Conservation (phyloP, 2,888 invertebrate genomes). For the Phlogophora meticulosa region DNA sequence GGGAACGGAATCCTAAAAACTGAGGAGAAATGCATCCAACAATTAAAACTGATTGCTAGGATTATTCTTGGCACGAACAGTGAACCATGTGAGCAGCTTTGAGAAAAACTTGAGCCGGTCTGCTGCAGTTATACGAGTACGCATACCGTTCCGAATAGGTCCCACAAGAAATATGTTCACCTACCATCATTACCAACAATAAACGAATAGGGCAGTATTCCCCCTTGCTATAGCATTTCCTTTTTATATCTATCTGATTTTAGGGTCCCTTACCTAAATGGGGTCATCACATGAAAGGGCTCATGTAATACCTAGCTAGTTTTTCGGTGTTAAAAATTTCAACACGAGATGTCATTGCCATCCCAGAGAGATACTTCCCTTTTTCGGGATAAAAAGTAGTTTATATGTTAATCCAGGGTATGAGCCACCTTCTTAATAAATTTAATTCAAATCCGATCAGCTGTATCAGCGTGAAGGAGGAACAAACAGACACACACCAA, state of each 20-base stretch:
- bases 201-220: slow-evolving; percentile 1
- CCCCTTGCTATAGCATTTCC: slow-evolving; percentile 7
- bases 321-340: too few species aligned
- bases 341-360: too few species aligned
- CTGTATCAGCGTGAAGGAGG: too few species aligned
- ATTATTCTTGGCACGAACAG: slow-evolving; percentile 17
- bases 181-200: slow-evolving; percentile 8
- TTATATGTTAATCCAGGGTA: too few species aligned
- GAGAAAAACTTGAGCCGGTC: slow-evolving; percentile 33
- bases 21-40: not conserved
- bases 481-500: too few species aligned
- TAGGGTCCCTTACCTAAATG: not conserved
- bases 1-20: too few species aligned
- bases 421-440: too few species aligned
- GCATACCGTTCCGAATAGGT: slow-evolving; percentile 34
- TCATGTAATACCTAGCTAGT: too few species aligned
- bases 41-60: not conserved
- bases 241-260: not conserved
- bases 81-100: slow-evolving; percentile 10
- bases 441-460: too few species aligned
- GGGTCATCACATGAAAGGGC: too few species aligned
- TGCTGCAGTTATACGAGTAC: slow-evolving; percentile 14
- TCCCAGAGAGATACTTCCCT: too few species aligned
- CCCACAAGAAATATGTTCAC: slow-evolving; percentile 20
- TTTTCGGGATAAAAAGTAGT: too few species aligned